Evolutionary conservation across 2,888 invertebrate species (phyloP).

Genomic region (Hemicrepidius hirtus): DNA sequence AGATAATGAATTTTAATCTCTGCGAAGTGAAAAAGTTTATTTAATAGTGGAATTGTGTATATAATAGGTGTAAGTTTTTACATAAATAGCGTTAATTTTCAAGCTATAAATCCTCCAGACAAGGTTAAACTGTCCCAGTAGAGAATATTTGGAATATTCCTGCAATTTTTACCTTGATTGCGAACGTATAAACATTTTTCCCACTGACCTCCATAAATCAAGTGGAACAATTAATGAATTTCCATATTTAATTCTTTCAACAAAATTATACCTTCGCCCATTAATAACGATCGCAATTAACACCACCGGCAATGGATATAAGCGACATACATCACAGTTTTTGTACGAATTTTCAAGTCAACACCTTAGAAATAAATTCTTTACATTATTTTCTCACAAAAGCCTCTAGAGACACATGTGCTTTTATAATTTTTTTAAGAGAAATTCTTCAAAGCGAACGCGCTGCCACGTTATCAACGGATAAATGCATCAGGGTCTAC

Average conservation of each 20-base stretch:
- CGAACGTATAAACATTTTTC: slow-evolving; percentile 24
- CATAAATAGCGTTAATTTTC: slow-evolving; percentile 25
- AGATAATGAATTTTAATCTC: slow-evolving; percentile 20
- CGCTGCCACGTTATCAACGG: neutral
- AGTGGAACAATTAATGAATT: slow-evolving; percentile 26
- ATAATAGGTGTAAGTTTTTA: slow-evolving; percentile 30
- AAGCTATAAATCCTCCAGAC: slow-evolving; percentile 31
- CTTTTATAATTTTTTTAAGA: slow-evolving; percentile 12
- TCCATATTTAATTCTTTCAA: slow-evolving; percentile 29
- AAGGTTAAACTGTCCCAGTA: slow-evolving; percentile 11
- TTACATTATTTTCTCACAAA: slow-evolving; percentile 13
- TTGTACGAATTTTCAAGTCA: slow-evolving; percentile 22
- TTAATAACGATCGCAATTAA: slow-evolving; percentile 4
- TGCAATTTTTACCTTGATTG: slow-evolving; percentile 29
- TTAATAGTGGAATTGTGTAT: slow-evolving; percentile 14
- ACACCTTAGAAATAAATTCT: slow-evolving; percentile 24
- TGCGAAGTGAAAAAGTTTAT: slow-evolving; percentile 10
- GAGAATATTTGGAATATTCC: slow-evolving; percentile 29
- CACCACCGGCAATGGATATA: neutral
- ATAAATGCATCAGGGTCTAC: slow-evolving; percentile 12
- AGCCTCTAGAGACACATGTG: slow-evolving; percentile 12
- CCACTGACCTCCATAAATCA: slow-evolving; percentile 31
- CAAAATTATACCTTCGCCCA: slow-evolving; percentile 18
- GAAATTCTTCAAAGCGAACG: slow-evolving; percentile 5
- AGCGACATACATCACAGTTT: slow-evolving; percentile 19